Evolutionary conservation across 1,140 invertebrate species (phyloP).

Genomic region (Nephotettix cincticeps): DNA sequence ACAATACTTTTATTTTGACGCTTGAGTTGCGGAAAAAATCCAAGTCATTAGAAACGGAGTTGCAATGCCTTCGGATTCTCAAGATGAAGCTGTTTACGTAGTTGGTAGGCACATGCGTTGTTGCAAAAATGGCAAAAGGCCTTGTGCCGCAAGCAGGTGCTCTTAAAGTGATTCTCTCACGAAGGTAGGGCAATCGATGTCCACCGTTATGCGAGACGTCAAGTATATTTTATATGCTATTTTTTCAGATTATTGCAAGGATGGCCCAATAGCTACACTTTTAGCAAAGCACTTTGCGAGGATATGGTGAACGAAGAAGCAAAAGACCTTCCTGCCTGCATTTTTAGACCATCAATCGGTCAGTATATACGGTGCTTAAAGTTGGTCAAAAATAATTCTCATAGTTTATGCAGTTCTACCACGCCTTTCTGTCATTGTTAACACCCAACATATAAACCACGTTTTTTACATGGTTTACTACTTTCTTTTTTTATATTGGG

Average conservation of each 20-base stretch:
- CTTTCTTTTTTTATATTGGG: background rate
- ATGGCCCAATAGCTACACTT: slow-evolving; percentile 1
- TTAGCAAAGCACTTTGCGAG: background rate
- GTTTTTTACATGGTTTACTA: background rate
- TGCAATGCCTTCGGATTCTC: background rate
- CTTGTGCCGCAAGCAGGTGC: background rate
- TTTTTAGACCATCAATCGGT: background rate
- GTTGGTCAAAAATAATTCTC: background rate
- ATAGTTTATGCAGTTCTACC: background rate
- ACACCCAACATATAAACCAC: background rate
- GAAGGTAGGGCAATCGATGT: background rate
- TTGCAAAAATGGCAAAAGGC: background rate
- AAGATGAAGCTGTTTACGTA: background rate
- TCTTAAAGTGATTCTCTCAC: background rate
- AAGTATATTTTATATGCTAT: background rate
- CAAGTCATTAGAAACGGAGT: too few relatives aligned
- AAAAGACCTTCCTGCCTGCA: background rate
- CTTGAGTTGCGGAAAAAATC: too few relatives aligned
- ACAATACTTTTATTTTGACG: too few relatives aligned
- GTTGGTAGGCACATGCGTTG: background rate
- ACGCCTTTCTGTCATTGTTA: background rate
- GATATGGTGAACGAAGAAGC: background rate
- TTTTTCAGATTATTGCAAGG: background rate
- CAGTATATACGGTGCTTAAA: background rate
- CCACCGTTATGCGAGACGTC: background rate